Percentiles rank a stretch among this genome's conserved stretches.
phyloP scores from a whole-genome alignment of 2,797 vertebrate genomes.

The Erethizon dorsatum region DNA sequence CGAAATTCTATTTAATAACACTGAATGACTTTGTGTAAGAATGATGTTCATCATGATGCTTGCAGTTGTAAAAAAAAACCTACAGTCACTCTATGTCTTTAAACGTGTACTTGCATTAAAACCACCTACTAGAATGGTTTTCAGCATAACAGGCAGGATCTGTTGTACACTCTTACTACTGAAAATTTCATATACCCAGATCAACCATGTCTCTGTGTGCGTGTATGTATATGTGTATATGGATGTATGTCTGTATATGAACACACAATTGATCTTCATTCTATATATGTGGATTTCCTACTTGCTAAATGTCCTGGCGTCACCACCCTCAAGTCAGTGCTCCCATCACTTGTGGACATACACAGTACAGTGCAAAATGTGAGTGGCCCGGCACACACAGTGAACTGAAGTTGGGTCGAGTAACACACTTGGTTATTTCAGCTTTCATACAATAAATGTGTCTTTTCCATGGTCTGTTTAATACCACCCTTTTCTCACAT shows the following conservation, averaged over 20 bases:
- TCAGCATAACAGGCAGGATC: neutral
- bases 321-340: neutral
- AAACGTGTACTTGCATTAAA: neutral
- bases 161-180: neutral
- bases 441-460: neutral
- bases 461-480: neutral
- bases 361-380: neutral
- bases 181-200: neutral
- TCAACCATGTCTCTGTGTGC: neutral
- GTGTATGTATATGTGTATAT: accelerated
- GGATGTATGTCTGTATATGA: no score
- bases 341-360: neutral
- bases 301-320: neutral
- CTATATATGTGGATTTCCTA: neutral
- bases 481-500: neutral
- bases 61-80: neutral
- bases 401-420: neutral
- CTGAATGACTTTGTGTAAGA: neutral
- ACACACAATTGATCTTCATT: neutral
- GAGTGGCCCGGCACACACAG: neutral
- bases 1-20: neutral
- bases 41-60: neutral
- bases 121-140: neutral
- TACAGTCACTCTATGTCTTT: neutral
- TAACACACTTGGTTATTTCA: neutral